Base-by-base conservation (phyloP, 1,140 invertebrate species). In the Helicoverpa armigera region DNA sequence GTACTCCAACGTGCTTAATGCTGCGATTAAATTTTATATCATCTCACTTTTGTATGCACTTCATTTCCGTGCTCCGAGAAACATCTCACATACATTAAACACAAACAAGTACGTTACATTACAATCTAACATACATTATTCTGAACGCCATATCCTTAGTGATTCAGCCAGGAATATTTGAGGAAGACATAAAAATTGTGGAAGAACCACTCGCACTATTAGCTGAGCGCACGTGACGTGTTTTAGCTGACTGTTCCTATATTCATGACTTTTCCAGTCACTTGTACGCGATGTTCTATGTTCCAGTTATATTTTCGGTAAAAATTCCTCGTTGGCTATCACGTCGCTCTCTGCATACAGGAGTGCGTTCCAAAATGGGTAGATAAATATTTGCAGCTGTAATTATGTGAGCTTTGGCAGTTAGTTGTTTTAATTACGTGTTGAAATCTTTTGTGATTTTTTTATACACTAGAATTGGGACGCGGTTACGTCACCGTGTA, bases 331-430 rank as follows among this genome's bases (percentile, higher is more conserved):
- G 77, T 82, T 79, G 60, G 76, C 61, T 81, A 50, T 63, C 85
- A 82, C 82, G 77, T 61, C 61, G 69, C 85, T 83, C 81, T 83
- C 81, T 88, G 88, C 88, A 90, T 88, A 88, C 83, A 74, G 72
- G 83, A 91, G 86, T 72, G 67, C 63, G 67, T 77, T 23, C 81
- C 65, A 72, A 86, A 87, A 89, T 88, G 83, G 75, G 81, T 87
- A 86, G 85, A 82, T 83, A 86, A 89, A 87, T 89, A 89, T 91
- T 91, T 89, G 86, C 84, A 61, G 82, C 77, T 81, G 69, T 84
- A 84, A 86, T 86, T 84, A 84, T 60, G 72, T 83, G 29, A 67
- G 70, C 79, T 72, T 79, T 75, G 29, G 60, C 56, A 72, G 54
- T 73, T 73, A 79, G 35, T 72, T 69, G 50, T 65, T 77, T 54